These are phyloP conservation scores for Trematomus loennbergii DNA, from an alignment of 2,113 vertebrate genomes.

Conservation along the genomic window DNA sequence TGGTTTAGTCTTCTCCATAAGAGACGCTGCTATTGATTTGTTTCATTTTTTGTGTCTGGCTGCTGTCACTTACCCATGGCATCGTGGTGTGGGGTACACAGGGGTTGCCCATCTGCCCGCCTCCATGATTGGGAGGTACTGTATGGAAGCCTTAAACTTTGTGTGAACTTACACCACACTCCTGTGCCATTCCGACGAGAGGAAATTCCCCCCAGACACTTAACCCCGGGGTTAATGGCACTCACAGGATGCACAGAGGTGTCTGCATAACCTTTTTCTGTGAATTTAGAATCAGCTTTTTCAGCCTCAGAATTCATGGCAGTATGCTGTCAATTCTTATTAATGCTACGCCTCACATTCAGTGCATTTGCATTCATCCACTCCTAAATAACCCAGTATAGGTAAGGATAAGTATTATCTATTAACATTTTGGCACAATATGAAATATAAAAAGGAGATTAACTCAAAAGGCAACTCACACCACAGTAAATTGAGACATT, in stretches of 20 bases:
- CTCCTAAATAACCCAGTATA: background rate
- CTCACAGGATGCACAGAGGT: slow-evolving; percentile 33
- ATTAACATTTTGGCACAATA: slow-evolving; percentile 32
- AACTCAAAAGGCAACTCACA: slow-evolving; percentile 49
- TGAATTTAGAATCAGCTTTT: slow-evolving; percentile 59
- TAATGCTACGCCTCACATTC: slow-evolving; percentile 51
- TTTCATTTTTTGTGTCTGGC: slow-evolving; percentile 67
- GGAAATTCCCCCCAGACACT: slow-evolving; percentile 32
- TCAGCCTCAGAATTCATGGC: slow-evolving; percentile 36
- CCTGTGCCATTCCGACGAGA: slow-evolving; percentile 11
- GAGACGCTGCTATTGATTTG: slow-evolving; percentile 74
- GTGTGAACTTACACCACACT: slow-evolving; percentile 63
- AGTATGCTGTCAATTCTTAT: slow-evolving; percentile 48
- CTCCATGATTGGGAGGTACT: slow-evolving; percentile 36
- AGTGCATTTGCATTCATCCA: slow-evolving; percentile 40
- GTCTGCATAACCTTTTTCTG: slow-evolving; percentile 35
- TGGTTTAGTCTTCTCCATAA: slow-evolving; percentile 61
- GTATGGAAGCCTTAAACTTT: slow-evolving; percentile 66
- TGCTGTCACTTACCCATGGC: slow-evolving; percentile 69
- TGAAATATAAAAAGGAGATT: slow-evolving; percentile 42
- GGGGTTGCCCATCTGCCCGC: slow-evolving; percentile 56
- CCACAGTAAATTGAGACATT: slow-evolving; percentile 74
- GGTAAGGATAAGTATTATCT: slow-evolving; percentile 23
- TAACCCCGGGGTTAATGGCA: slow-evolving; percentile 47
- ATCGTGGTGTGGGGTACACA: slow-evolving; percentile 40